Base-by-base conservation (phyloP, 1,140 invertebrate genomes). In the Heliconius hewitsoni region DNA sequence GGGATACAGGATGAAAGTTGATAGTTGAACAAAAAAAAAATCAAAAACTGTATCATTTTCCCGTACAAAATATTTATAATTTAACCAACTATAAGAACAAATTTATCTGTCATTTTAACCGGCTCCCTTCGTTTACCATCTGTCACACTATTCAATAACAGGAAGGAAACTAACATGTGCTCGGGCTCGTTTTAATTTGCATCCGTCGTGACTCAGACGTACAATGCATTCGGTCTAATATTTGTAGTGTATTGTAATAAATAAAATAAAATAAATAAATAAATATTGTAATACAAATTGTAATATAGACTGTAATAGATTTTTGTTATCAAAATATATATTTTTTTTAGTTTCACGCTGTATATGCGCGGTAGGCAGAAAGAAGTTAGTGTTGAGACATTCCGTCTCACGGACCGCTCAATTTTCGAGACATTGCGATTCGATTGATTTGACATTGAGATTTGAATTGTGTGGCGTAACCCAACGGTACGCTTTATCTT, bases 91-190 rank as follows among this genome's bases (percentile, higher is more conserved):
- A 71, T 71, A 72, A 27, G 60, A 39, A 76, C 74, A 66, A 34
- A 72, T 77, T 77, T 46, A 77, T 77, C 27, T 77, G 76, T 77
- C 76, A 77, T 72, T 72, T 77, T 50, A 55, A 77, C 70, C 52
- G 60, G 70, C 66, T 77, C 76, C 76, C 70, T 77, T 71, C 70
- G 71, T 55, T 37, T 71, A 72, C 39, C 76, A 77, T 77, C 76
- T 77, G 70, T 77, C 76, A 77, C 70, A 77, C 66, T 77, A 77
- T 77, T 77, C 76, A 71, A 77, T 77, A 77, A 77, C 76, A 77
- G 76, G 76, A 77, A 77, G 76, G 76, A 77, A 77, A 77, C 76
- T 71, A 77, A 72, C 76, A 77, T 77, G 46, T 77, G 76, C 70
- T 71, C 70, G 66, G 27, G 75, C 76, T 72, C 76, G 76, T 77